Evolutionary conservation across 1,140 invertebrate genomes (phyloP), one percentile per base, ranked within the genome.

Genomic region (Charaxes varanes): DNA sequence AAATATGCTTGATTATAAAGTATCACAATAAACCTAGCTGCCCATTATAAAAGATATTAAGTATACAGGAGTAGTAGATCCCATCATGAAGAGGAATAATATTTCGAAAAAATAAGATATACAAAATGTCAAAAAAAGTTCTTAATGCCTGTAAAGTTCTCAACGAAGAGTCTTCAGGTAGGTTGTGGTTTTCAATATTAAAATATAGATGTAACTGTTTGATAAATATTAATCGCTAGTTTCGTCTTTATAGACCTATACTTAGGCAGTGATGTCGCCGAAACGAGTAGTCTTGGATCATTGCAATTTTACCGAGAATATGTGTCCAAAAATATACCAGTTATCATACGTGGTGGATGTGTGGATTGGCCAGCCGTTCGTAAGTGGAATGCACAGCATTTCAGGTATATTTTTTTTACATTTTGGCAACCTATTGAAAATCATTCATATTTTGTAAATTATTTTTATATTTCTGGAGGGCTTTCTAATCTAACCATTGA

Each of bases 301-400:
- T 54, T 91, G 22, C 65, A 84, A 24, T 92, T 92, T 62, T 84
- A 89, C 32, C 84, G 88, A 46, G 86, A 92, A 18, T 91, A 87
- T 80, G 89, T 91, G 6, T 86, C 89, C 0, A 89, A 88, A 65
- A 91, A 91, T 72, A 60, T 88, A 6, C 91, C 91, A 4, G 82
- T 92, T 15, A 48, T 92, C 17, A 87, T 92, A 19, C 87, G 87
- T 68, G 84, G 85, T 23, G 89, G 83, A 2, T 70, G 87, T 17
- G 51, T 71, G 1, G 49, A 85, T 21, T 91, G 90, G 87, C 85
- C 86, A 2, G 90, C 90, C 2, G 55, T 86, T 2, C 43, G 62
- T 2, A 90, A 90, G 79, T 92, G 91, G 91, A 88, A 81, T 54
- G 65, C 86, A 4, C 40, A 85, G 1, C 91, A 90, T 69, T 88